A percentile compares a stretch with the other conserved stretches of the same genome.
Conservation (phyloP, 2,888 invertebrate genomes). For the Eristalis arbustorum region DNA sequence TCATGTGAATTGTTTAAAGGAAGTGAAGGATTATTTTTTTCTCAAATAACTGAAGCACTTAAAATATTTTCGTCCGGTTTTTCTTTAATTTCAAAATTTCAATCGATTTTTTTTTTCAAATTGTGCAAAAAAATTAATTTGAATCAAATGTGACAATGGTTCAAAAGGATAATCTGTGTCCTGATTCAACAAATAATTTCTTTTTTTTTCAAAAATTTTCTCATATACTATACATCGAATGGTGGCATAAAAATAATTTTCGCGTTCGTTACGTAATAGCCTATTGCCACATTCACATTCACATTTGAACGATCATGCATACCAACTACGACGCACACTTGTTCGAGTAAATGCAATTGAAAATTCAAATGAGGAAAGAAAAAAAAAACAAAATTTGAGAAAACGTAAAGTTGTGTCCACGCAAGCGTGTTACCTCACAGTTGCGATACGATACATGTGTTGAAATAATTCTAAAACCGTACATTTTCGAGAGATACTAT, state of each 20-base stretch:
- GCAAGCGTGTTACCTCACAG: slow-evolving; percentile 65
- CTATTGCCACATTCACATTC: background rate
- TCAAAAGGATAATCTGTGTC: background rate
- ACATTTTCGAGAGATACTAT: slow-evolving; percentile 54
- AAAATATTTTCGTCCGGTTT: background rate
- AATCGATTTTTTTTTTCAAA: background rate
- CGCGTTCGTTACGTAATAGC: slow-evolving; percentile 61
- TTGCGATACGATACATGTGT: slow-evolving; percentile 56
- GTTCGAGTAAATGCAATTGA: slow-evolving; percentile 49
- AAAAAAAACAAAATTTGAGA: background rate
- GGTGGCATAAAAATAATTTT: slow-evolving; percentile 17
- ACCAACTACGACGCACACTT: slow-evolving; percentile 31
- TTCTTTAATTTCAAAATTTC: background rate
- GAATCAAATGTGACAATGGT: background rate
- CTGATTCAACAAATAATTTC: background rate
- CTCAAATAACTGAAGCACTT: background rate
- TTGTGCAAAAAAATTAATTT: background rate
- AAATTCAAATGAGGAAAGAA: slow-evolving; percentile 19
- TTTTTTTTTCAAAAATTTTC: background rate
- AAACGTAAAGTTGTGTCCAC: slow-evolving; percentile 15
- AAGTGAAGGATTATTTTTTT: slow-evolving; percentile 27
- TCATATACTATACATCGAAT: background rate
- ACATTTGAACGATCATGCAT: background rate
- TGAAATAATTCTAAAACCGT: slow-evolving; percentile 68
- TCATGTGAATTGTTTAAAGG: slow-evolving; percentile 9